phyloP scores from a whole-genome alignment of 2,888 invertebrate species.

The Parnassius glacialis region DNA sequence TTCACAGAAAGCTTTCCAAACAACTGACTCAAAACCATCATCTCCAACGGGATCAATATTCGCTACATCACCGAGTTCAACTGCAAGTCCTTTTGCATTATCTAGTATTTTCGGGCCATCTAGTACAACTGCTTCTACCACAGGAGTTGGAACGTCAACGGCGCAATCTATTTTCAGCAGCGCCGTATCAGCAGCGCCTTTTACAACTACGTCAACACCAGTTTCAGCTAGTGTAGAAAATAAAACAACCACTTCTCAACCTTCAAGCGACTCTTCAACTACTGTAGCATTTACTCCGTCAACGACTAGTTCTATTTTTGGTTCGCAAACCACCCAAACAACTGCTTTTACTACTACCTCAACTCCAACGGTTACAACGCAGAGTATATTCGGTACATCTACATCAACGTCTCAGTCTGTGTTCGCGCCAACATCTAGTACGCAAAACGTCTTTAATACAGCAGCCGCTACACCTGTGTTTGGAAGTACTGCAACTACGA shows the following conservation, averaged over 20 bases:
- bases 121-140: constrained; percentile 35
- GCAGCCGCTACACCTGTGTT: constrained; percentile 41
- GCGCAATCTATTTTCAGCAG: constrained; percentile 20
- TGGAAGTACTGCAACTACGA: constrained; percentile 34
- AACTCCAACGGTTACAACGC: constrained; percentile 30
- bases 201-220: constrained; percentile 10
- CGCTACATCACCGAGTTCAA: constrained; percentile 34
- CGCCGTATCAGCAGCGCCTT: constrained; percentile 10
- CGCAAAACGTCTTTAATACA: constrained; percentile 30
- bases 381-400: constrained; percentile 17
- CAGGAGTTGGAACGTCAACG: constrained; percentile 33
- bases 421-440: constrained; percentile 32
- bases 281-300: constrained; percentile 18
- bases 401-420: constrained; percentile 19
- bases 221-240: neutral
- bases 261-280: constrained; percentile 19
- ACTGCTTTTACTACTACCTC: constrained; percentile 34
- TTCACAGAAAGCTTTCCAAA: constrained; percentile 31
- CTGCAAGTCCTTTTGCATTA: constrained; percentile 19
- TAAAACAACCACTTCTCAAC: constrained; percentile 19
- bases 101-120: constrained; percentile 31
- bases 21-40: constrained; percentile 29
- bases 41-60: constrained; percentile 39
- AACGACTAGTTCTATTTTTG: constrained; percentile 29
- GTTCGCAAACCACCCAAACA: constrained; percentile 30